These are phyloP conservation scores for Xiphydria camelus DNA, from an alignment of 2,888 invertebrate species.

Conservation along the genomic window DNA sequence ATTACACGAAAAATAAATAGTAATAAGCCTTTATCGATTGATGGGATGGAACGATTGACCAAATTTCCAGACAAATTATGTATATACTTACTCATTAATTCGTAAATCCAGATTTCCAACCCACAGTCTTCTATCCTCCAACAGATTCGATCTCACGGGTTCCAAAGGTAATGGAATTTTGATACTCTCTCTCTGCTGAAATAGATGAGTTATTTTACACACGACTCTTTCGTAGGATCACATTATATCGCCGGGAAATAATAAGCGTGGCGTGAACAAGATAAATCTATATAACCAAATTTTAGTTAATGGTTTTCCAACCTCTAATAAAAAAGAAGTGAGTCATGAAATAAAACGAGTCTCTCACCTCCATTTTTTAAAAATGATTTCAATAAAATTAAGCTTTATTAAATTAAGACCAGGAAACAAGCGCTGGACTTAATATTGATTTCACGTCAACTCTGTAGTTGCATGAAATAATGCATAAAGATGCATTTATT, in stretches of 20 bases:
- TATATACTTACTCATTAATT: conserved; percentile 88
- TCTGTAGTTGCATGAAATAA: conserved; percentile 3
- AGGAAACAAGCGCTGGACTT: conserved; percentile 16
- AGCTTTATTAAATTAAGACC: conserved; percentile 20
- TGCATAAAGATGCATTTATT: conserved; percentile 17
- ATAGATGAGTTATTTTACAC: no score
- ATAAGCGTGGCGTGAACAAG: no score
- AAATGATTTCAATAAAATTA: conserved; percentile 1
- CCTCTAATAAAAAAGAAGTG: no score
- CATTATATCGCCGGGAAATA: no score
- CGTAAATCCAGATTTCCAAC: conserved; percentile 89
- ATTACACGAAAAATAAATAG: no score
- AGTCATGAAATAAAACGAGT: no score
- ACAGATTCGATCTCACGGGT: conserved; percentile 61
- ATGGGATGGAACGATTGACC: no score
- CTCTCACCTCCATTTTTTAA: conserved; percentile 32
- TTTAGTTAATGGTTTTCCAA: conserved; percentile 16
- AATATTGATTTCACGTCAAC: conserved; percentile 17
- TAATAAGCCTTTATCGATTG: conserved; percentile 2
- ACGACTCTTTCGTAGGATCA: no score
- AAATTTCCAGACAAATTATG: conserved; percentile 17
- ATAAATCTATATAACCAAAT: no score
- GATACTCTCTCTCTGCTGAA: no score
- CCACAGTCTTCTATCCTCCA: conserved; percentile 80
- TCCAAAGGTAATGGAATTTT: conserved; percentile 63